A percentile compares a stretch with the other conserved stretches of the same genome.
These are phyloP conservation scores for Pheucticus melanocephalus DNA, from an alignment of 2,113 vertebrate genomes.

Conservation along the genomic window DNA sequence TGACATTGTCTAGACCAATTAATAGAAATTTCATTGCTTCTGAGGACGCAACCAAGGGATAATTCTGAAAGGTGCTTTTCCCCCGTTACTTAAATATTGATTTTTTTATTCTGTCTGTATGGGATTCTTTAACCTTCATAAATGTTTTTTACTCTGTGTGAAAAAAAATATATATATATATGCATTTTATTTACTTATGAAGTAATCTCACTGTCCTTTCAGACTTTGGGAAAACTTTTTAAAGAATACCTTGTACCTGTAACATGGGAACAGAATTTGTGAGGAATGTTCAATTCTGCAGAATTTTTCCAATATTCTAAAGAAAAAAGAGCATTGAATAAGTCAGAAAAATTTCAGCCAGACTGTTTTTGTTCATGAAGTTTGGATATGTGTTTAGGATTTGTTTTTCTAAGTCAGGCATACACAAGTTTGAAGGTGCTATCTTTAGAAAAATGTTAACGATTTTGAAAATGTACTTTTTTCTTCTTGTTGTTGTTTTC, in stretches of 20 bases:
- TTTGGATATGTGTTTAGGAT: not conserved
- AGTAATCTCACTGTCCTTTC: not conserved
- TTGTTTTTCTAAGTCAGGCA: conserved; percentile 8
- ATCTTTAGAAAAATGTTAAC: not conserved
- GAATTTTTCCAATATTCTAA: not conserved
- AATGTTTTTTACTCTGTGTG: not conserved
- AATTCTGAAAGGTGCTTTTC: not conserved
- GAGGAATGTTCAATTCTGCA: not conserved
- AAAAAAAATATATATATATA: not conserved
- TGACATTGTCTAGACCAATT: not conserved
- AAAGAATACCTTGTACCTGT: not conserved
- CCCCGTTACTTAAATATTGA: not conserved
- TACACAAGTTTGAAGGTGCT: not conserved
- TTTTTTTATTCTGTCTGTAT: not conserved
- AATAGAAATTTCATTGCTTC: not conserved
- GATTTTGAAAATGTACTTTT: not conserved
- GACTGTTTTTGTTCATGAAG: not conserved
- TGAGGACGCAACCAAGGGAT: not conserved
- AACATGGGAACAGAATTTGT: not conserved
- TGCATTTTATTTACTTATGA: not conserved
- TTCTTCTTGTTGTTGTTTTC: not conserved
- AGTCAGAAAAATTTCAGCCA: not conserved
- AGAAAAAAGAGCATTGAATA: not conserved
- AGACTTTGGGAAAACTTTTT: not conserved
- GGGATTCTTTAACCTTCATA: not conserved